phyloP scores from a whole-genome alignment of 2,113 vertebrate genomes.

The Strix aluco region DNA sequence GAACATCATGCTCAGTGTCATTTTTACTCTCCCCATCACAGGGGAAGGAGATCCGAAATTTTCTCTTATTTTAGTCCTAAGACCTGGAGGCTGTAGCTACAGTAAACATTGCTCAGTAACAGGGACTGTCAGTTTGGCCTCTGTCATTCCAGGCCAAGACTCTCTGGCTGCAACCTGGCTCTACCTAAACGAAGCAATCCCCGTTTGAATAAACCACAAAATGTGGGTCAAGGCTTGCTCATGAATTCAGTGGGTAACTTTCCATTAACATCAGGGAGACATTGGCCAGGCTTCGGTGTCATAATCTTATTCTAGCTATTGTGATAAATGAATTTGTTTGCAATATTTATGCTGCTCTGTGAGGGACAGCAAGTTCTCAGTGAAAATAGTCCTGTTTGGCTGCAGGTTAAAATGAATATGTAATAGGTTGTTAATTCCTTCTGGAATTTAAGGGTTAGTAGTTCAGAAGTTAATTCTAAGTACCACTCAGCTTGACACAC shows the following conservation, averaged over 20 bases:
- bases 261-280: not conserved
- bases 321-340: slow-evolving; percentile 17
- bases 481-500: not conserved
- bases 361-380: not conserved
- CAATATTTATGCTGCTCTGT: not conserved
- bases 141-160: not conserved
- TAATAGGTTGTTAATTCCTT: not conserved
- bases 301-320: not conserved
- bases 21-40: not conserved
- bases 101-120: not conserved
- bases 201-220: not conserved
- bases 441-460: not conserved
- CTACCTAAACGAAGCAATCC: not conserved
- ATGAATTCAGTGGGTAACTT: not conserved
- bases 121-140: not conserved
- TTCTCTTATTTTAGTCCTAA: not conserved
- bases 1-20: not conserved
- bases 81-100: not conserved
- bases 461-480: slow-evolving; percentile 42
- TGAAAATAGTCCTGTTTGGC: not conserved
- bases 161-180: not conserved
- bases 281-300: not conserved
- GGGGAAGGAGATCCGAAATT: not conserved
- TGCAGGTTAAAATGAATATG: slow-evolving; percentile 16
- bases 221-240: not conserved